These are phyloP conservation scores for Xiphorhynchus elegans DNA, from an alignment of 2,113 vertebrate species.

Conservation along the genomic window DNA sequence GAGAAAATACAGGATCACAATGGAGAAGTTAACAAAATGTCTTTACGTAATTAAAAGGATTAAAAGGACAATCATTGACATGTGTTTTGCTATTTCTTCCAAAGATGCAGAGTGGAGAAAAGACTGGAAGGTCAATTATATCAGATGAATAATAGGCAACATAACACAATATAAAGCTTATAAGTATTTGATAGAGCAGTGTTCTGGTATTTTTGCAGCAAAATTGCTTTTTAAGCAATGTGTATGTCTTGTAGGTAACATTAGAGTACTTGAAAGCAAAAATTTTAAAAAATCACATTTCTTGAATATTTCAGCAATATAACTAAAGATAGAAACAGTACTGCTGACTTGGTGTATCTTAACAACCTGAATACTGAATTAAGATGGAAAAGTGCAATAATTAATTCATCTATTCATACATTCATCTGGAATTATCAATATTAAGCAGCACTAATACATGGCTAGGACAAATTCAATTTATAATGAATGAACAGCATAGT, in stretches of 20 bases:
- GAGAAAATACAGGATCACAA: background rate
- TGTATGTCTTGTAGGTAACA: background rate
- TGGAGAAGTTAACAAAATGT: background rate
- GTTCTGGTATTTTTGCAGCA: background rate
- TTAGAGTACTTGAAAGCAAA: background rate
- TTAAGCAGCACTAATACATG: background rate
- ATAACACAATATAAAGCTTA: background rate
- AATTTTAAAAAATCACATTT: rapidly evolving
- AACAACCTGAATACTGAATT: background rate
- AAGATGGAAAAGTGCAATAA: background rate
- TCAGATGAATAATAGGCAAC: background rate
- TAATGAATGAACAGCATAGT: background rate
- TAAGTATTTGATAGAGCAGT: background rate
- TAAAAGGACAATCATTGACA: background rate
- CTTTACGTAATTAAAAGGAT: background rate
- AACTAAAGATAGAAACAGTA: background rate
- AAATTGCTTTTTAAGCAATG: background rate
- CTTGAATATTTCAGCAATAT: background rate
- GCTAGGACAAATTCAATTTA: background rate
- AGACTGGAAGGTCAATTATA: background rate
- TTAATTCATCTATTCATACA: background rate
- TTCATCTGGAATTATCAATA: background rate
- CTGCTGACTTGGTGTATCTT: background rate
- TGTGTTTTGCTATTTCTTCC: background rate
- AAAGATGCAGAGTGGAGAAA: background rate